These are phyloP conservation scores for Labeo calbasu DNA, from an alignment of 2,797 vertebrate species.

Conservation along the genomic window DNA sequence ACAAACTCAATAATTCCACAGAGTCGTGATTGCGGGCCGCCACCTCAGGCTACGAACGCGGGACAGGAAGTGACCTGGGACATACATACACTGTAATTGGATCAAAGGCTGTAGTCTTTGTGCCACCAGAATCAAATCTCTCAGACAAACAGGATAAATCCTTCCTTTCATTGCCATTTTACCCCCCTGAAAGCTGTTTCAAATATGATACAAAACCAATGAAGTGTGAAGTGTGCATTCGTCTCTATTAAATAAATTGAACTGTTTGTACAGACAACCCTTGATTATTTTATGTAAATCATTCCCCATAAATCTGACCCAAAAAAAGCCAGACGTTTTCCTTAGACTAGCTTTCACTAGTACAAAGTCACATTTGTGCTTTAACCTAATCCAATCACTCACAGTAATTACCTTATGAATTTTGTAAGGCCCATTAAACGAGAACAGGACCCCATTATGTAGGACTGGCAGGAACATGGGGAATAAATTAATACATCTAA, in stretches of 20 bases:
- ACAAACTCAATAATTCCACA: slow-evolving; percentile 47
- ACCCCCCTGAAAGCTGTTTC: background rate
- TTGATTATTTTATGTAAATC: slow-evolving; percentile 36
- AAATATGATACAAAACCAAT: slow-evolving; percentile 1
- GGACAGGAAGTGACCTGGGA: slow-evolving; percentile 63
- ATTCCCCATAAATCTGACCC: slow-evolving; percentile 26
- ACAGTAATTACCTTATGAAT: slow-evolving; percentile 57
- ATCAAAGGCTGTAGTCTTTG: slow-evolving; percentile 57
- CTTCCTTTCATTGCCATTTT: slow-evolving; percentile 25
- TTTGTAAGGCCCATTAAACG: slow-evolving; percentile 55
- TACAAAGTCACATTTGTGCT: slow-evolving; percentile 49
- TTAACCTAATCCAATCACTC: slow-evolving; percentile 49
- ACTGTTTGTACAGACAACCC: background rate
- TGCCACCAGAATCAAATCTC: slow-evolving; percentile 60
- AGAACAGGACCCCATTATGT: slow-evolving; percentile 55
- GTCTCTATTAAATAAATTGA: background rate
- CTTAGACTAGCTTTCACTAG: slow-evolving; percentile 15
- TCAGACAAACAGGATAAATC: slow-evolving; percentile 55
- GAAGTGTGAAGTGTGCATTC: slow-evolving; percentile 10
- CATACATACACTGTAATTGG: slow-evolving; percentile 60
- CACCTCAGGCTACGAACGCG: slow-evolving; percentile 44
- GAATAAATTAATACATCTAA: slow-evolving; percentile 58
- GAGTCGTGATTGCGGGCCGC: slow-evolving; percentile 44
- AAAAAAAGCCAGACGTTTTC: slow-evolving; percentile 17
- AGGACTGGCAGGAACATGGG: slow-evolving; percentile 44